These are phyloP conservation scores for Ciconia stormi DNA, from an alignment of 2,113 vertebrate genomes.

Conservation along the genomic window DNA sequence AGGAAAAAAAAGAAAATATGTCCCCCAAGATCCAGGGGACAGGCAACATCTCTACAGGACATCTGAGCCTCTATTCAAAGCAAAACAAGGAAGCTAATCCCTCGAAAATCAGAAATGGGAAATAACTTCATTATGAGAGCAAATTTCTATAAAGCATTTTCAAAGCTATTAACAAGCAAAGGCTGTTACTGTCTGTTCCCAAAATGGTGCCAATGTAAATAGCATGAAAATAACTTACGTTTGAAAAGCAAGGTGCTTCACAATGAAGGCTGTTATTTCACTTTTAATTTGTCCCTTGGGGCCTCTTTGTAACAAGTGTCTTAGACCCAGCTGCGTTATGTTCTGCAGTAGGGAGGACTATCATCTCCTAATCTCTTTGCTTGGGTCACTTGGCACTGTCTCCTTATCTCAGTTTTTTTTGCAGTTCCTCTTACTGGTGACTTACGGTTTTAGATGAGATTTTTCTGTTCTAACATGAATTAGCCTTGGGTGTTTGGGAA, in stretches of 20 bases:
- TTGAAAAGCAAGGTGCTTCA: slow-evolving; percentile 50
- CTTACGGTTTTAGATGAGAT: background rate
- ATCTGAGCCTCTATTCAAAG: slow-evolving; percentile 3
- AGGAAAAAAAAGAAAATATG: background rate
- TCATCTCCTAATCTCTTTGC: background rate
- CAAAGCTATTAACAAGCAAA: slow-evolving; percentile 53
- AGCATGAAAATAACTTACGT: slow-evolving; percentile 21
- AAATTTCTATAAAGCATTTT: slow-evolving; percentile 42
- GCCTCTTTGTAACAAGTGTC: background rate
- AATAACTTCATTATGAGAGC: slow-evolving; percentile 47
- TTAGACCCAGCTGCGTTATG: background rate
- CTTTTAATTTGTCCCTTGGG: background rate
- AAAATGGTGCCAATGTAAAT: slow-evolving; percentile 34
- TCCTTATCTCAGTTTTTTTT: background rate
- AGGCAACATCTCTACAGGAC: background rate
- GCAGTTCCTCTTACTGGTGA: background rate
- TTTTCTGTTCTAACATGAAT: background rate
- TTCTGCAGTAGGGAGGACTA: background rate
- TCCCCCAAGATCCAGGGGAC: background rate
- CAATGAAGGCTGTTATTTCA: slow-evolving; percentile 29
- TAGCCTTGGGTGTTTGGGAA: background rate
- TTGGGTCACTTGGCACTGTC: background rate
- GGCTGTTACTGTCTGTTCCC: slow-evolving; percentile 57
- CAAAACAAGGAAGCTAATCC: slow-evolving; percentile 44
- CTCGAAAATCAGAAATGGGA: slow-evolving; percentile 22